A percentile compares a stretch with the other conserved stretches of the same genome.
Conservation (phyloP, 2,888 invertebrate species). For the Parapristionchus giblindavisi region DNA sequence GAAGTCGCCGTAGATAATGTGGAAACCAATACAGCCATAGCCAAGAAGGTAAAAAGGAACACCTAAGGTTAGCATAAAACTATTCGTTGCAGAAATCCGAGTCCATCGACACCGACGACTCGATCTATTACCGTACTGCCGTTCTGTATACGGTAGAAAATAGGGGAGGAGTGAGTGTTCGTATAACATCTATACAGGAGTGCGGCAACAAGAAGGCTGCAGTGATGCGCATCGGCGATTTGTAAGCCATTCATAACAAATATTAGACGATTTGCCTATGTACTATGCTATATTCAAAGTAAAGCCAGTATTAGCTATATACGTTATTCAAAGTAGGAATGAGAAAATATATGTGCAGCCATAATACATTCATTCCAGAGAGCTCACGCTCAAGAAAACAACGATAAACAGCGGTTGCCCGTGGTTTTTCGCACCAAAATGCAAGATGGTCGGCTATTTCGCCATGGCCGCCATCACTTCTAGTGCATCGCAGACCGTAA, state of each 20-base stretch:
- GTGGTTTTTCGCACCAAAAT: slow-evolving; percentile 32
- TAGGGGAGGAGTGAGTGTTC: slow-evolving; percentile 16
- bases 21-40: neutral
- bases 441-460: slow-evolving; percentile 35
- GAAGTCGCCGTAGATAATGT: neutral
- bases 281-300: neutral
- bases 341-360: neutral
- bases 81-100: neutral
- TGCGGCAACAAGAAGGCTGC: slow-evolving; percentile 26
- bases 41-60: neutral
- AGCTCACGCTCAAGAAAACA: neutral
- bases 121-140: slow-evolving; percentile 24
- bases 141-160: neutral
- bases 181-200: slow-evolving; percentile 30
- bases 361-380: neutral
- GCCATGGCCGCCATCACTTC: slow-evolving; percentile 6
- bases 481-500: slow-evolving; percentile 11
- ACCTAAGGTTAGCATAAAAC: neutral
- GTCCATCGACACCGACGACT: neutral
- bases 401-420: slow-evolving; percentile 30
- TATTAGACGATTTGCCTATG: neutral
- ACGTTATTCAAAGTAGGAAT: neutral
- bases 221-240: slow-evolving; percentile 14
- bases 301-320: neutral
- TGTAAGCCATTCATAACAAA: neutral